Evolutionary conservation across 2,888 invertebrate species (phyloP).

Genomic region (Athripsodes cinereus): DNA sequence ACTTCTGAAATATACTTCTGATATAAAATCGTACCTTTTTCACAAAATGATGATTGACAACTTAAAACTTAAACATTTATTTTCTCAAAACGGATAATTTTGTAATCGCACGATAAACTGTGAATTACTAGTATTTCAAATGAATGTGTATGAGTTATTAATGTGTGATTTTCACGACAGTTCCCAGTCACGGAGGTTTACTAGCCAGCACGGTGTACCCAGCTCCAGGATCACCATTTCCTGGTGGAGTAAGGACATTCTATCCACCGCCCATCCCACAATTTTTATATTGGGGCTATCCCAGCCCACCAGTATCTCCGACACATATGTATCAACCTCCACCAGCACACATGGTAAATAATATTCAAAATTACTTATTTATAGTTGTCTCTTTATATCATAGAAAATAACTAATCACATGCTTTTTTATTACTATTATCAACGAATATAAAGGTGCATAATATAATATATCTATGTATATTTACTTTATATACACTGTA

Average conservation of each 20-base stretch:
- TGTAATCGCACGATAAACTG: too few relatives aligned
- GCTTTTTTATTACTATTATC: background rate
- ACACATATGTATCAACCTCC: slow-evolving; percentile 76
- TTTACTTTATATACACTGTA: too few relatives aligned
- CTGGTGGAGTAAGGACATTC: slow-evolving; percentile 39
- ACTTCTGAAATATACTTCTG: too few relatives aligned
- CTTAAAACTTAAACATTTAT: too few relatives aligned
- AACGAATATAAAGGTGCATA: too few relatives aligned
- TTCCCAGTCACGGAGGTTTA: slow-evolving; percentile 44
- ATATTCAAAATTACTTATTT: too few relatives aligned
- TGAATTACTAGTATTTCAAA: too few relatives aligned
- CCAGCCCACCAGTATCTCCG: slow-evolving; percentile 90
- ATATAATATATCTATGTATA: too few relatives aligned
- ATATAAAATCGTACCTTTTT: too few relatives aligned
- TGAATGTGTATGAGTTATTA: background rate
- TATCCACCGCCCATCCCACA: slow-evolving; percentile 56
- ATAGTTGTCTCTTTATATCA: background rate
- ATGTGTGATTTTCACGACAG: slow-evolving; percentile 27
- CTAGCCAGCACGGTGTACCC: slow-evolving; percentile 52
- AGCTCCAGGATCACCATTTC: slow-evolving; percentile 38
- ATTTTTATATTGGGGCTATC: slow-evolving; percentile 84
- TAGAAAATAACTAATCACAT: background rate
- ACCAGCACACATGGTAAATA: slow-evolving; percentile 23
- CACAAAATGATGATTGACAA: too few relatives aligned
- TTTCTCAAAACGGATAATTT: too few relatives aligned